These are phyloP conservation scores for Crepidodera aurea DNA, from an alignment of 2,888 invertebrate genomes.

Conservation along the genomic window DNA sequence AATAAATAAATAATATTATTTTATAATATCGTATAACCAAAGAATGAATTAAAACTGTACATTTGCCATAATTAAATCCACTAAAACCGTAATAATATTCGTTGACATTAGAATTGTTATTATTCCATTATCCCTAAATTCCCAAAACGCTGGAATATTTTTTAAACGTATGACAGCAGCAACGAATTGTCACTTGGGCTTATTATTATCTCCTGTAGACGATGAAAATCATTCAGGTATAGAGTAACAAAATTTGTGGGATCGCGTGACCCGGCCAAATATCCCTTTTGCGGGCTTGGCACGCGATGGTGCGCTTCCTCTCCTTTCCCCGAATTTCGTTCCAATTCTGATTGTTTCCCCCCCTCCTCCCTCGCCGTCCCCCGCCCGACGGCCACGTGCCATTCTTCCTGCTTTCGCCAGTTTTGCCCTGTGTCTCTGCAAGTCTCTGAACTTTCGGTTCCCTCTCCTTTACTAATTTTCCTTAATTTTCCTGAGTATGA, in stretches of 20 bases:
- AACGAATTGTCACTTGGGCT: conserved; percentile 41
- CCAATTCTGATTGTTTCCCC: conserved; percentile 55
- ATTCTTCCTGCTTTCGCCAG: conserved; percentile 48
- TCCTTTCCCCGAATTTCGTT: conserved; percentile 34
- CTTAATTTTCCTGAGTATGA: conserved; percentile 7
- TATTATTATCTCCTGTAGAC: conserved; percentile 38
- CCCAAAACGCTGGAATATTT: no score
- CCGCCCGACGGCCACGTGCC: conserved; percentile 46
- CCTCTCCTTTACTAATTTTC: conserved; percentile 1
- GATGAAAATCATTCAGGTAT: conserved; percentile 35
- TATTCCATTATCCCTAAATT: no score
- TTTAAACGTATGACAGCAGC: neutral
- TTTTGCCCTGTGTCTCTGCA: neutral
- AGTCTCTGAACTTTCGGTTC: neutral
- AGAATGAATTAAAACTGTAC: no score
- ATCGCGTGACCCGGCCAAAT: conserved; percentile 57
- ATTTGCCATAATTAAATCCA: no score
- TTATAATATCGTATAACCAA: no score
- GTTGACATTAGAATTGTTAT: no score
- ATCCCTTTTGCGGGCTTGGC: conserved; percentile 53
- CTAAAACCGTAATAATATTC: no score
- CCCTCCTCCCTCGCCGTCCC: conserved; percentile 33
- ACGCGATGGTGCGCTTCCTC: conserved; percentile 57
- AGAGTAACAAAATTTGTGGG: conserved; percentile 56
- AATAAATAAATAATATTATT: no score